Conservation (phyloP, 1,140 invertebrate genomes). For the Magallana angulata region DNA sequence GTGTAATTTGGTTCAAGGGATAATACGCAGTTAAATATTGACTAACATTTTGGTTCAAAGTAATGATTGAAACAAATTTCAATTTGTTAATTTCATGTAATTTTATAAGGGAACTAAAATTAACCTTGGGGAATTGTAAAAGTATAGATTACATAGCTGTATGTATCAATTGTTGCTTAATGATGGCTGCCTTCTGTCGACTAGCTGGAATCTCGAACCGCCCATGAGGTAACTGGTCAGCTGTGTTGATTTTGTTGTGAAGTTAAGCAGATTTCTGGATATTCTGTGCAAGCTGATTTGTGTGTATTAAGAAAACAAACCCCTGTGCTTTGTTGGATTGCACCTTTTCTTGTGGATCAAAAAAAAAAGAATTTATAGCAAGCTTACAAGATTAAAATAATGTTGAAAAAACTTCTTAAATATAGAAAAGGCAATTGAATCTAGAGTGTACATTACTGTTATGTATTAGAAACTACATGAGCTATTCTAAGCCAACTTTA, state of each 20-base stretch:
- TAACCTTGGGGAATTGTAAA: too few species aligned
- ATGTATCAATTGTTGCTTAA: too few species aligned
- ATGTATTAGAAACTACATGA: background rate
- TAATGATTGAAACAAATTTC: too few species aligned
- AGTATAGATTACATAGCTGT: too few species aligned
- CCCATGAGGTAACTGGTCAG: background rate
- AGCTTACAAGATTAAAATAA: background rate
- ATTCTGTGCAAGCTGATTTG: background rate
- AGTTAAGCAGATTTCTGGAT: conserved; percentile 20
- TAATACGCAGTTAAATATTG: too few species aligned
- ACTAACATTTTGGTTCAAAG: too few species aligned
- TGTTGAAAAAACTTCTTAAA: conserved; percentile 20
- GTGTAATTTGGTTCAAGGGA: too few species aligned
- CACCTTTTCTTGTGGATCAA: background rate
- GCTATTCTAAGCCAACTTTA: background rate
- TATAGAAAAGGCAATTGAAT: background rate
- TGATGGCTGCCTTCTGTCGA: background rate
- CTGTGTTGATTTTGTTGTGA: conserved; percentile 23
- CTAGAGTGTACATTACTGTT: background rate
- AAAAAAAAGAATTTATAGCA: background rate
- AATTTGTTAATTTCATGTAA: too few species aligned
- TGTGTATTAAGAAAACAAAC: conserved; percentile 33
- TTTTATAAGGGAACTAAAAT: too few species aligned
- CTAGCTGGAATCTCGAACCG: conserved; percentile 13
- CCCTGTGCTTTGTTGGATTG: background rate